Conservation (phyloP, 2,797 vertebrate genomes). For the Eospalax fontanierii region DNA sequence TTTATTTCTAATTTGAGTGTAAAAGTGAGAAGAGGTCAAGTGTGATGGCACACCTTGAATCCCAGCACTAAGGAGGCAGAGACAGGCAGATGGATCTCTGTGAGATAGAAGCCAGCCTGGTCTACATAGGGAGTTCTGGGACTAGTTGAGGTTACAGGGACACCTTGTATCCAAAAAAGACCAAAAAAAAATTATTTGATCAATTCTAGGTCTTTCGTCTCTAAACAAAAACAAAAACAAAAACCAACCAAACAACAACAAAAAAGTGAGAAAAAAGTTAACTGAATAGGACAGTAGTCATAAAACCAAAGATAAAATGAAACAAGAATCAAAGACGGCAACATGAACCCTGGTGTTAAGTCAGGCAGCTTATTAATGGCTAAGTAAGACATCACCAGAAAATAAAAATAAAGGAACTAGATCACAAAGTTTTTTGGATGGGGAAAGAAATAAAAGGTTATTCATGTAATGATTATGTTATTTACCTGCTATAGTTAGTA, state of each 20-base stretch:
- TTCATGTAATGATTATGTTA: neutral
- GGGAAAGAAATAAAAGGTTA: neutral
- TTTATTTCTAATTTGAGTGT: constrained; percentile 12
- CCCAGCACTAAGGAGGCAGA: no score
- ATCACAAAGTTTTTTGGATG: neutral
- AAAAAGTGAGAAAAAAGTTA: neutral
- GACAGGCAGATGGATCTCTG: no score
- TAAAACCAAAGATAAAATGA: neutral
- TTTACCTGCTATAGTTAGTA: constrained; percentile 12
- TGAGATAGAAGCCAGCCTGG: no score
- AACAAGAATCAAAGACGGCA: neutral
- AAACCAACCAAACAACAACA: no score
- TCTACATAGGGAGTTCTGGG: no score
- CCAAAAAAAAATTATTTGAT: no score
- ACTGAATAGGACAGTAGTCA: neutral
- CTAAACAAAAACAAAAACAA: no score
- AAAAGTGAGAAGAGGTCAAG: neutral
- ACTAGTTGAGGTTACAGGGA: no score
- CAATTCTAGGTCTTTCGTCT: no score
- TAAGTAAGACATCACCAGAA: neutral
- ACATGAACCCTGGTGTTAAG: neutral
- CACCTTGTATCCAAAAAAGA: no score
- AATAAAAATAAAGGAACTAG: constrained; percentile 8
- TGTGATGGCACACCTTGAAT: no score
- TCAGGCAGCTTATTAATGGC: neutral